Conservation (phyloP, 2,797 vertebrate species). For the Diplodus sargus region DNA sequence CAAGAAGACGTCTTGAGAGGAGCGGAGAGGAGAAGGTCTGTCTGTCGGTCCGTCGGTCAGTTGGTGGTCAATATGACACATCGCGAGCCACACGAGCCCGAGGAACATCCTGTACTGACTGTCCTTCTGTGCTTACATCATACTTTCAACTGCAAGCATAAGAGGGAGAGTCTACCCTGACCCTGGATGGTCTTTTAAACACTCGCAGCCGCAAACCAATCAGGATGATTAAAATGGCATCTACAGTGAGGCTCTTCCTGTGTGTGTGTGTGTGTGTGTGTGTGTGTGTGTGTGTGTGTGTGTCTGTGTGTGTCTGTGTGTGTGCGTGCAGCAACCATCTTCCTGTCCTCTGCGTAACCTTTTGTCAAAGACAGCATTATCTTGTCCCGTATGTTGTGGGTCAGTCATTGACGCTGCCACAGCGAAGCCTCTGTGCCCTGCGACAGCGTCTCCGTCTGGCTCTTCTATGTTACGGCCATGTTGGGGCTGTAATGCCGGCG, state of each 20-base stretch:
- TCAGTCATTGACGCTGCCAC: conserved; percentile 30
- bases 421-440: conserved; percentile 23
- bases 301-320: conserved; percentile 1
- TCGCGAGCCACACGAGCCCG: conserved; percentile 12
- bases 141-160: conserved; percentile 25
- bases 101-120: conserved; percentile 44
- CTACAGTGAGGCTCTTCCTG: not conserved
- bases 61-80: conserved; percentile 38
- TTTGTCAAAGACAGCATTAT: conserved; percentile 41
- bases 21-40: conserved; percentile 12
- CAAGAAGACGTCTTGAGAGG: conserved; percentile 13
- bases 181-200: conserved; percentile 51
- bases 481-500: conserved; percentile 20
- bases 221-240: conserved; percentile 49
- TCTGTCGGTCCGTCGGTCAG: conserved; percentile 6
- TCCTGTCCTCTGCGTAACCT: conserved; percentile 48
- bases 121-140: conserved; percentile 29
- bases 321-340: conserved; percentile 16
- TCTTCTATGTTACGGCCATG: conserved; percentile 15
- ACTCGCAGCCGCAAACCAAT: conserved; percentile 42
- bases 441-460: conserved; percentile 14
- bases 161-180: conserved; percentile 25
- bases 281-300: conserved; percentile 1
- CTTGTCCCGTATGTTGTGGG: conserved; percentile 27
- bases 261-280: not conserved